Evolutionary conservation across 2,113 vertebrate species (phyloP), one percentile per base, ranked within the genome.

Genomic region (Oxyruncus cristatus): DNA sequence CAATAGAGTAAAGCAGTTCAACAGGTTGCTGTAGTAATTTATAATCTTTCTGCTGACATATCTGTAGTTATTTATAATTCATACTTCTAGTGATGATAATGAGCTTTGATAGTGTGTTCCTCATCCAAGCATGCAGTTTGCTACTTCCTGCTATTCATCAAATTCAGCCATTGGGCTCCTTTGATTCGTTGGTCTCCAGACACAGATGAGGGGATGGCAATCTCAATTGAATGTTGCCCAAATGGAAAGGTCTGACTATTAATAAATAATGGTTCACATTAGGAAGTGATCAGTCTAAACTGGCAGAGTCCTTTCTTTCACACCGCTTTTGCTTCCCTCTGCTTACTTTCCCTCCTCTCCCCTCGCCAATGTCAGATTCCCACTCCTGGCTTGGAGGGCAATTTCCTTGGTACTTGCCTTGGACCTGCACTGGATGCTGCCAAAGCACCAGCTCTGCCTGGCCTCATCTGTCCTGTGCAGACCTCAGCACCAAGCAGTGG

Each of bases 41-140:
- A 28, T 86, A 61, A 85, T 67, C 83, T 88, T 67, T 74, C 55
- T 11, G 3, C 59, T 80, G 53, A 49, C 4, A 1, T 63, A 37
- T 74, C 90, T 71, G 37, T 32, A 59, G 68, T 55, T 82, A 94
- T 96, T 87, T 88, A 89, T 94, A 96, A 92, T 85, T 92, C 67
- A 88, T 56, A 55, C 11, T 74, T 46, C 50, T 88, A 2, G 0
- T 35, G 42, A 52, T 3, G 8, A 42, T 50, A 88, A 96, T 76
- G 88, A 88, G 88, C 32, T 88, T 85, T 47, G 24, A 62, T 3
- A 44, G 74, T 0, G 0, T 30, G 53, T 26, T 41, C 41, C 84
- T 68, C 66, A 53, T 21, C 65, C 0, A 1, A 44, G 80, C 0
- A 0, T 27, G 80, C 71, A 41, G 42, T 63, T 70, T 42, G 75